These are phyloP conservation scores for Dromas ardeola DNA, from an alignment of 2,113 vertebrate species.

Conservation along the genomic window DNA sequence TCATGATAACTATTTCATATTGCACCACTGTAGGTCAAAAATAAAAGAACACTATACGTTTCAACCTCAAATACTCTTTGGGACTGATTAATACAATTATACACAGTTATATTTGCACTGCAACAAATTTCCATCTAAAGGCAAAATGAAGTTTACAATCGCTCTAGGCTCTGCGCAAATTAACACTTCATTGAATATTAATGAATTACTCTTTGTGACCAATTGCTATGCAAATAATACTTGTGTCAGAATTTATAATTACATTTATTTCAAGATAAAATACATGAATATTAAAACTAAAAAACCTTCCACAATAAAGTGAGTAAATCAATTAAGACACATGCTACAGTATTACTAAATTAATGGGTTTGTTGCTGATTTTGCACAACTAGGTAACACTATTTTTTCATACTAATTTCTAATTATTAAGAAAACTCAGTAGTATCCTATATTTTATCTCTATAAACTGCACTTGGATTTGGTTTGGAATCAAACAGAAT, in stretches of 20 bases:
- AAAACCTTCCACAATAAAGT: constrained; percentile 4
- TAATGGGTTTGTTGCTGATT: not conserved
- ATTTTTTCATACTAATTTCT: not conserved
- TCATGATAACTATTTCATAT: not conserved
- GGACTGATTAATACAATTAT: constrained; percentile 75
- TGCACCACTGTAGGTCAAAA: not conserved
- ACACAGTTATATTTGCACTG: constrained; percentile 71
- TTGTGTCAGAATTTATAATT: constrained; percentile 74
- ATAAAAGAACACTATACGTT: constrained; percentile 13
- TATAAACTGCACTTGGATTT: not conserved
- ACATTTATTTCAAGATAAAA: constrained; percentile 68
- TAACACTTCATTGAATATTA: constrained; percentile 79
- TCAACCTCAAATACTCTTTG: constrained; percentile 53
- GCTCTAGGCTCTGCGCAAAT: constrained; percentile 69
- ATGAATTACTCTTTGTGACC: constrained; percentile 77
- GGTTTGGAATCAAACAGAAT: not conserved
- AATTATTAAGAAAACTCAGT: not conserved
- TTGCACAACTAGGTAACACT: not conserved
- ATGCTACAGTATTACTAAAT: not conserved
- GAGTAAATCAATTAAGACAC: constrained; percentile 20
- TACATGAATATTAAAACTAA: not conserved
- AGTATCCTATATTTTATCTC: not conserved
- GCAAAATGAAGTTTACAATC: constrained; percentile 77
- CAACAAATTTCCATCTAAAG: constrained; percentile 77
- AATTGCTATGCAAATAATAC: constrained; percentile 75